Conservation (phyloP, 2,888 invertebrate genomes). For the Megalurothrips usitatus region DNA sequence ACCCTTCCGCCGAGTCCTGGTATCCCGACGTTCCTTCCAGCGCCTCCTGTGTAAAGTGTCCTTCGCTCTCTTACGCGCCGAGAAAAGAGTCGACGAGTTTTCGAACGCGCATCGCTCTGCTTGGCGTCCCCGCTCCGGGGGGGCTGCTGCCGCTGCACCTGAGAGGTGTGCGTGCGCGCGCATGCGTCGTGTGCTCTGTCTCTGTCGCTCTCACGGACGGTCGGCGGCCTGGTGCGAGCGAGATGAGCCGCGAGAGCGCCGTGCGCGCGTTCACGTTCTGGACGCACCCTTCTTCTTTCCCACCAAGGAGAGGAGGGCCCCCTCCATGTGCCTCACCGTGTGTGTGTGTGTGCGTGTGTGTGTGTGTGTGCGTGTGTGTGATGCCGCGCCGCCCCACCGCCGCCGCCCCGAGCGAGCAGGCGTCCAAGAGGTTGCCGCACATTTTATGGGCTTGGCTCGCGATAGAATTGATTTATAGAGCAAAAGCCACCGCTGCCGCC, state of each 20-base stretch:
- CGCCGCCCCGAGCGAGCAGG: neutral
- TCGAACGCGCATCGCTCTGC: too few species aligned
- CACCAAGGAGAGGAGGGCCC: neutral
- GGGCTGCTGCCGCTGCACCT: neutral
- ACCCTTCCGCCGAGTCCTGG: too few species aligned
- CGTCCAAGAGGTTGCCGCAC: slow-evolving; percentile 21
- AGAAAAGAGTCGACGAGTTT: too few species aligned
- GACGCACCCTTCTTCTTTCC: neutral
- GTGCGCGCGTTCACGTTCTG: neutral
- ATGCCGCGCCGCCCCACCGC: slow-evolving; percentile 7
- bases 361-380: neutral
- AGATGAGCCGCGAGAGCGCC: neutral
- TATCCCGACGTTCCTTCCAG: too few species aligned
- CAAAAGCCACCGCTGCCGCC: neutral
- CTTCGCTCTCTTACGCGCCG: too few species aligned
- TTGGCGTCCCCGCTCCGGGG: too few species aligned
- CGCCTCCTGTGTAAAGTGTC: too few species aligned
- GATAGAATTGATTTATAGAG: slow-evolving; percentile 24
- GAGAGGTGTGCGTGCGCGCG: neutral
- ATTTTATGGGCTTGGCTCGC: slow-evolving; percentile 13
- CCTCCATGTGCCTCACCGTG: neutral
- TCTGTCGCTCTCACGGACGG: too few species aligned
- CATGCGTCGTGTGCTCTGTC: neutral
- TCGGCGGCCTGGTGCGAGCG: too few species aligned
- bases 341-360: neutral